A percentile compares a stretch with the other conserved stretches of the same genome.
Conservation (phyloP, 2,888 invertebrate genomes). For the Pandemis heparana region DNA sequence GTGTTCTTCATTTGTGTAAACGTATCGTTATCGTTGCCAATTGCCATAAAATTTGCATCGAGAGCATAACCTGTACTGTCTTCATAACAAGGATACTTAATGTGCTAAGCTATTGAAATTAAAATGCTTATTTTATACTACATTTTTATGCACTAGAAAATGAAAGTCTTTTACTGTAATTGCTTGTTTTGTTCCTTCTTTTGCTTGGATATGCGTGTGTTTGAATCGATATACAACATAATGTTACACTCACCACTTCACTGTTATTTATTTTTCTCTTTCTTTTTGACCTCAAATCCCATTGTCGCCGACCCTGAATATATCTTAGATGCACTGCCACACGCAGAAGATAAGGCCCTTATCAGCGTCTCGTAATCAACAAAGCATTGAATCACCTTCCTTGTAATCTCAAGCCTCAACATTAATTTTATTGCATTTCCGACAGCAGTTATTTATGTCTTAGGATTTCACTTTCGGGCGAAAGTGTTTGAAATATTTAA, state of each 20-base stretch:
- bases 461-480: constrained; percentile 33
- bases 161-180: too few species aligned
- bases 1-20: not conserved
- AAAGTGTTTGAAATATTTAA: constrained; percentile 30
- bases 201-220: too few species aligned
- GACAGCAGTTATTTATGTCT: constrained; percentile 18
- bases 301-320: not conserved
- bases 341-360: not conserved
- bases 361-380: constrained; percentile 6
- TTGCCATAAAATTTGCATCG: too few species aligned
- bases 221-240: too few species aligned
- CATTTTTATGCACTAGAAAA: too few species aligned
- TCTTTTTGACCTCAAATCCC: not conserved
- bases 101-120: too few species aligned
- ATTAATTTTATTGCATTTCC: constrained; percentile 34
- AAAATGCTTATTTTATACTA: too few species aligned
- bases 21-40: too few species aligned
- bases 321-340: not conserved
- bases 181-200: too few species aligned
- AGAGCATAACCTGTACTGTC: too few species aligned
- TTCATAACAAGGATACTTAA: too few species aligned
- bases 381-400: constrained; percentile 18
- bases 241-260: too few species aligned
- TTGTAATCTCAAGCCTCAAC: constrained; percentile 12
- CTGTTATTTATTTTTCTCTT: not conserved